Evolutionary conservation across 2,797 vertebrate species (phyloP), one percentile per base, ranked within the genome.

Genomic region (Sebastes goodei): DNA sequence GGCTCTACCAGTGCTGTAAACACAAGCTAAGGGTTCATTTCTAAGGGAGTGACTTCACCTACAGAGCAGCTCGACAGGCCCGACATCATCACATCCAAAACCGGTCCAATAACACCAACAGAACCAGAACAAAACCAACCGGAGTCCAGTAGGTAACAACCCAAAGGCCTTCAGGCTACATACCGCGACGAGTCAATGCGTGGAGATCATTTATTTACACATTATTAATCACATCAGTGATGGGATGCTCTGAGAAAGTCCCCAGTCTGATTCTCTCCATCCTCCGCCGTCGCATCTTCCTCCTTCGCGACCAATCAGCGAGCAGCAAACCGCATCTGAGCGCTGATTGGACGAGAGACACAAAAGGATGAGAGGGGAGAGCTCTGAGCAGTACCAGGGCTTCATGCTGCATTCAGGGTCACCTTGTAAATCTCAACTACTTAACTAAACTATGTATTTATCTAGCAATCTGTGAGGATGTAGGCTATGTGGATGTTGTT

Each of bases 281-380:
- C 35, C 35, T 70, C 74, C 81, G 85, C 81, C 86, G 85, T 73
- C 81, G 83, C 92, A 91, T 93, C 89, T 93, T 94, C 93, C 92
- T 93, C 88, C 77, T 91, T 83, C 38, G 6, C 63, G 79, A 71
- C 94, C 93, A 94, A 95, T 95, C 25, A 84, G 79, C 25, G 30
- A n/a, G 59, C 75, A 6, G 64, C 2, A 46, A 56, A 1, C 11
- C 14, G 25, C 10, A 59, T 25, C 87, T 63, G 77, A 38, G 77
- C 83, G 68, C 78, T 82, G 88, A 95, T 95, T 95, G 94, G 94
- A 61, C 82, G 7, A 20, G 2, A 20, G 72, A 66, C 92, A 94
- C 87, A 91, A 92, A 93, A 87, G 85, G 92, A 94, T 93, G 93
- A 78, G 89, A 92, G 89, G 68, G 30, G 83, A 35, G 84, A 35